These are phyloP conservation scores for Bombus vancouverensis DNA, from an alignment of 1,140 invertebrate genomes.

Conservation along the genomic window DNA sequence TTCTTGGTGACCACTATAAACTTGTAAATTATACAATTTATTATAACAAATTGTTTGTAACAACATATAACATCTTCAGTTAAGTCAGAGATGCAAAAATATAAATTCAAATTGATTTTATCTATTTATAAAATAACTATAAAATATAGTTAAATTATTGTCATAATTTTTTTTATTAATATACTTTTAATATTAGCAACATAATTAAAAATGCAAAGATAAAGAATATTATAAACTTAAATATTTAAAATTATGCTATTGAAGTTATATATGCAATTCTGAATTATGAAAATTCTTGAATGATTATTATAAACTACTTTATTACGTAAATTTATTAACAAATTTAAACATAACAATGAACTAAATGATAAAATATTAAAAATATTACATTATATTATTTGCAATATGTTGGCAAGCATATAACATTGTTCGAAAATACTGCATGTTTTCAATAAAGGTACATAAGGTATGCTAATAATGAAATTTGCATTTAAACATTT, in stretches of 20 bases:
- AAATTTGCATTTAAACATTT: neutral
- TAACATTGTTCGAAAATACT: constrained; percentile 38
- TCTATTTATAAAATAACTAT: neutral
- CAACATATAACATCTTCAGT: constrained; percentile 12
- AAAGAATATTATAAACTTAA: neutral
- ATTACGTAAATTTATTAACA: constrained; percentile 18
- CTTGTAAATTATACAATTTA: constrained; percentile 11
- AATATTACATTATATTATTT: constrained; percentile 32
- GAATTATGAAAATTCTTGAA: neutral
- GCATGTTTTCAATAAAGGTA: neutral
- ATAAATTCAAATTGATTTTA: neutral
- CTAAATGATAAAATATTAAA: constrained; percentile 33
- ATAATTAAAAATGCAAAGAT: neutral
- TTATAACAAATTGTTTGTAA: constrained; percentile 19
- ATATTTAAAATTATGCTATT: neutral
- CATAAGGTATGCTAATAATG: neutral
- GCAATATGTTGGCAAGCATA: neutral
- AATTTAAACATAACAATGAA: constrained; percentile 33
- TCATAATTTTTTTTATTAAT: neutral
- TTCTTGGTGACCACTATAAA: neutral
- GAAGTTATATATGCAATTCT: constrained; percentile 20
- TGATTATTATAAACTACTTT: constrained; percentile 11
- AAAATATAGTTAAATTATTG: neutral
- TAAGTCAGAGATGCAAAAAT: constrained; percentile 10
- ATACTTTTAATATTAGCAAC: neutral